Conservation (phyloP, 2,797 vertebrate genomes). For the Eulemur mongoz region DNA sequence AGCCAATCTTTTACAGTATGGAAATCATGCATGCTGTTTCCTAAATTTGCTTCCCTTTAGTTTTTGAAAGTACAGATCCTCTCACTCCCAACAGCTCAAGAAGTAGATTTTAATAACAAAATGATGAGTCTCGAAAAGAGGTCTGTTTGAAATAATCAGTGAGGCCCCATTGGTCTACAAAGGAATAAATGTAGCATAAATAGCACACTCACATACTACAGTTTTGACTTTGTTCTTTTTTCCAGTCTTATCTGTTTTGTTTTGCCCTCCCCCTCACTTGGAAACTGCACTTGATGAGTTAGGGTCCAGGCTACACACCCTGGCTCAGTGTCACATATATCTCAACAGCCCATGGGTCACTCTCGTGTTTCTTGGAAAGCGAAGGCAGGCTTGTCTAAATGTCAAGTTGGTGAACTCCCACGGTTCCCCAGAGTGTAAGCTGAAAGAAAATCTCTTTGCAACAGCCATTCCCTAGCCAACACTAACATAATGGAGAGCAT, state of each 20-base stretch:
- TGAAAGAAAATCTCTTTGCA: constrained; percentile 78
- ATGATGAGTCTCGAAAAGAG: neutral
- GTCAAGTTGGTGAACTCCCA: constrained; percentile 74
- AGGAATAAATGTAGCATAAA: neutral
- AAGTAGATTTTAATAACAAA: neutral
- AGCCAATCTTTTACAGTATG: neutral
- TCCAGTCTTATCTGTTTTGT: neutral
- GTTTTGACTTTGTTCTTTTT: neutral
- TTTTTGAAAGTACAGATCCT: neutral
- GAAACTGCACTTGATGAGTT: accelerated
- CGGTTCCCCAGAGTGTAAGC: constrained; percentile 51
- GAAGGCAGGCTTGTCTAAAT: constrained; percentile 44
- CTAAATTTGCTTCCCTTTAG: neutral
- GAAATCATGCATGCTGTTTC: neutral
- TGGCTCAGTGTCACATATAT: neutral
- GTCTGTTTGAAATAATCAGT: neutral
- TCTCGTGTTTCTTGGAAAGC: constrained; percentile 79
- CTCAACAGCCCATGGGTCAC: constrained; percentile 32
- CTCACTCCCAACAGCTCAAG: neutral
- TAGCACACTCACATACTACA: neutral
- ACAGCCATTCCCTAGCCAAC: constrained; percentile 80
- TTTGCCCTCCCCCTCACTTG: neutral
- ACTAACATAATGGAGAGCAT: constrained; percentile 77
- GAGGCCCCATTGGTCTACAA: neutral
- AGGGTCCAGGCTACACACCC: neutral